phyloP scores from a whole-genome alignment of 2,888 invertebrate species.

The Epinotia nisella region DNA sequence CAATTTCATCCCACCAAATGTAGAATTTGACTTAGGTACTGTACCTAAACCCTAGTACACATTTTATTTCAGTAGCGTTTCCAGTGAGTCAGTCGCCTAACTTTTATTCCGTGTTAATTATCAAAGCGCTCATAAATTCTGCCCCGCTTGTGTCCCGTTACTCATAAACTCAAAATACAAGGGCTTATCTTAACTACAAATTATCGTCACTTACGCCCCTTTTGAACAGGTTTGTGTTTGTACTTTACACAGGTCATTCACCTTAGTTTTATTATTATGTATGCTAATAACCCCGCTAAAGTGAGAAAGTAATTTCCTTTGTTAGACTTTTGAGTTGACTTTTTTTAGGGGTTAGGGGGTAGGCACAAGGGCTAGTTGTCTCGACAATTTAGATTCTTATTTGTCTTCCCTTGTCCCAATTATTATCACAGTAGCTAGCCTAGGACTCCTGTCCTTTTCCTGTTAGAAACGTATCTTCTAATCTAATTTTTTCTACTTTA shows the following conservation, averaged over 20 bases:
- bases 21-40: background rate
- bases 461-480: too few species aligned
- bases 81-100: constrained; percentile 46
- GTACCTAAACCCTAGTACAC: background rate
- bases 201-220: background rate
- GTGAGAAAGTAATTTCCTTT: constrained; percentile 16
- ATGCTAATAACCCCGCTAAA: constrained; percentile 18
- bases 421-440: too few species aligned
- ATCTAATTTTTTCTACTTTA: too few species aligned
- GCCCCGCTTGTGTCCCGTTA: constrained; percentile 54
- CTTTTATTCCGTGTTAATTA: constrained; percentile 60
- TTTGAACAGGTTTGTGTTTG: background rate
- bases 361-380: background rate
- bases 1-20: too few species aligned
- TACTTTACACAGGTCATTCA: constrained; percentile 26
- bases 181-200: constrained; percentile 3
- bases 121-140: constrained; percentile 60
- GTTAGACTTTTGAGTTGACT: background rate
- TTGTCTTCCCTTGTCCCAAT: too few species aligned
- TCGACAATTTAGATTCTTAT: too few species aligned
- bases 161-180: constrained; percentile 54
- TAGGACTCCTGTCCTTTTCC: too few species aligned
- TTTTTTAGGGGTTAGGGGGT: background rate
- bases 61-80: constrained; percentile 42
- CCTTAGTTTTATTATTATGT: constrained; percentile 34